Evolutionary conservation across 2,797 vertebrate species (phyloP), one percentile per base, ranked within the genome.

Genomic region (Myotis pilosus): DNA sequence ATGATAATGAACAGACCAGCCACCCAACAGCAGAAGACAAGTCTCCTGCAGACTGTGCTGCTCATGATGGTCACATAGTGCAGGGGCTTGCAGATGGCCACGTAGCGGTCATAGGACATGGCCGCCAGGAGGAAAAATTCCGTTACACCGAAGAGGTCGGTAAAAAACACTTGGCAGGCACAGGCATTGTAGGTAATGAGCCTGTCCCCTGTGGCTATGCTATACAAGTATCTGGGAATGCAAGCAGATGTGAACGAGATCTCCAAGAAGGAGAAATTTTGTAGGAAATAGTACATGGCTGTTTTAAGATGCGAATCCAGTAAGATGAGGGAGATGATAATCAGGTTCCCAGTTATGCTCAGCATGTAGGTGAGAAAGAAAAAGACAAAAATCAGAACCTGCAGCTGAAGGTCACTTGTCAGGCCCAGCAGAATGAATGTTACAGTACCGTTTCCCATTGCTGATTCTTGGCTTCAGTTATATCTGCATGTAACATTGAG

Each of bases 391-490:
- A 96, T 2, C 16, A 60, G 23, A 60, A 96, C 68, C 33, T 97
- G 92, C 57, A 97, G 17, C 2, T 30, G 89, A 17, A 2, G 66
- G 62, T 94, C 93, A 28, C 81, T 44, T 1, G 96, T 95, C 55
- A 98, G 88, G 25, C 97, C 97, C 81, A 97, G 33, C 0, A 98
- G 95, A 44, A 97, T 87, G 88, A 98, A 98, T 60, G 97, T 83
- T 17, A 96, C 20, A n/a, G 97, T 98, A 12, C 2, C 11, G 23
- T 97, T 98, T 94, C 76, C 96, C 94, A 96, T 84, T 23, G 57
- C 28, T 2, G 76, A 4, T 13, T 93, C 49, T 60, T 68, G 38
- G 30, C 30, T 88, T 92, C 47, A 89, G 12, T 79, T 66, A 76
- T 68, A 87, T 71, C 90, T 93, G 62, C 49, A 51, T 28, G 5